These are phyloP conservation scores for Zonotrichia leucophrys DNA, from an alignment of 2,113 vertebrate genomes.

Conservation along the genomic window DNA sequence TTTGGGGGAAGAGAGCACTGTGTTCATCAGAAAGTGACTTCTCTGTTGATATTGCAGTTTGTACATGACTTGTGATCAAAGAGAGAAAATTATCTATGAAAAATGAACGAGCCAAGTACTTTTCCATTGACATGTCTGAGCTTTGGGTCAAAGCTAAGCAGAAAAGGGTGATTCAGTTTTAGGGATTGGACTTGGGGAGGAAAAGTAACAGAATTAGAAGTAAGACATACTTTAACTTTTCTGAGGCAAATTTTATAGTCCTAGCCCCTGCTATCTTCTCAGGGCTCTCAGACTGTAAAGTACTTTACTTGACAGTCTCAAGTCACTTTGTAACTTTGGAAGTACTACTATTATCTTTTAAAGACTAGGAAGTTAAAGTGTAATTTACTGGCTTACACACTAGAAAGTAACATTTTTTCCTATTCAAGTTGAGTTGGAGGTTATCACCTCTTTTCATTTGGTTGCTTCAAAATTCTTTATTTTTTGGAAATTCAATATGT, in stretches of 20 bases:
- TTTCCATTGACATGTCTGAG: not conserved
- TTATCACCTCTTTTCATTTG: not conserved
- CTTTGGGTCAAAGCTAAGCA: not conserved
- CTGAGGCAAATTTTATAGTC: not conserved
- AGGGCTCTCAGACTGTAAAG: not conserved
- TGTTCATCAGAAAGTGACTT: not conserved
- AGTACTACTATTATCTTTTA: not conserved
- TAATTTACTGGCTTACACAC: not conserved
- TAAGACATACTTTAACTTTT: not conserved
- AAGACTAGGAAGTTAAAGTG: not conserved
- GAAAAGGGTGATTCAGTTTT: not conserved
- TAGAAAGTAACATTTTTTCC: not conserved
- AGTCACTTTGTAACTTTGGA: not conserved
- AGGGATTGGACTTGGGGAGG: not conserved
- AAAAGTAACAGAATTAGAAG: not conserved
- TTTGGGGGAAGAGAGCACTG: not conserved
- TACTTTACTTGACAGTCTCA: not conserved
- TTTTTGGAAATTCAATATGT: not conserved
- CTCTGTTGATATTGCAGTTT: not conserved
- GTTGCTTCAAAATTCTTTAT: not conserved
- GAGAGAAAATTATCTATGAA: not conserved
- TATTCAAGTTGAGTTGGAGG: not conserved
- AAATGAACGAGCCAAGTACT: not conserved
- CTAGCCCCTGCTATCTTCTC: not conserved
- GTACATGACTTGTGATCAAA: not conserved